Percentiles rank a stretch among this genome's conserved stretches.
phyloP scores from a whole-genome alignment of 2,888 invertebrate species.

The Nezara viridula region DNA sequence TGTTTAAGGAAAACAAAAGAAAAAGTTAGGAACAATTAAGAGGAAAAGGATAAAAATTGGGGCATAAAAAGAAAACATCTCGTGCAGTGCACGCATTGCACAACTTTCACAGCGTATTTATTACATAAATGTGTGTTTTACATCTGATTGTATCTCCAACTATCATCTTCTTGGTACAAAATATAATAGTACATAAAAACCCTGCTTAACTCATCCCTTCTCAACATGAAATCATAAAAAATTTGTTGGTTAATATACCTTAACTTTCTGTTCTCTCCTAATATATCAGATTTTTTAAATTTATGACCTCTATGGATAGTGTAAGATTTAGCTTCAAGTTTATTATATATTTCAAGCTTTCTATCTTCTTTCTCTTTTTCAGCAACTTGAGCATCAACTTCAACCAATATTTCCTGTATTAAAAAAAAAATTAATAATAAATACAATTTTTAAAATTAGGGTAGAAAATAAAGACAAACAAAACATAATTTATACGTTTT shows the following conservation, averaged over 20 bases:
- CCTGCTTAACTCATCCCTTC: not conserved
- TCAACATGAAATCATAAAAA: not conserved
- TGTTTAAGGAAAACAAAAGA: too few species aligned
- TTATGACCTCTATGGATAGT: slow-evolving; percentile 86
- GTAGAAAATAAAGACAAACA: not conserved
- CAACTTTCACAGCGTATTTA: too few species aligned
- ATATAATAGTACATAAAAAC: not conserved
- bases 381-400: slow-evolving; percentile 93
- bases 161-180: not conserved
- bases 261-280: slow-evolving; percentile 85
- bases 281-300: slow-evolving; percentile 93
- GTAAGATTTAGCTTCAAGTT: slow-evolving; percentile 93
- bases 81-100: too few species aligned
- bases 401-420: slow-evolving; percentile 83
- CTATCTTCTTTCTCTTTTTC: slow-evolving; percentile 91
- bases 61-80: too few species aligned
- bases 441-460: too few species aligned
- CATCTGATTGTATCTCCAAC: not conserved
- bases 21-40: too few species aligned
- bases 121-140: not conserved
- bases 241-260: slow-evolving; percentile 71
- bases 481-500: not conserved
- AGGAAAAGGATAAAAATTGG: too few species aligned
- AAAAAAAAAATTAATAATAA: slow-evolving; percentile 52
- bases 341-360: slow-evolving; percentile 91